A percentile compares a stretch with the other conserved stretches of the same genome.
These are phyloP conservation scores for Cotesia vestalis DNA, from an alignment of 1,140 invertebrate species.

Conservation along the genomic window DNA sequence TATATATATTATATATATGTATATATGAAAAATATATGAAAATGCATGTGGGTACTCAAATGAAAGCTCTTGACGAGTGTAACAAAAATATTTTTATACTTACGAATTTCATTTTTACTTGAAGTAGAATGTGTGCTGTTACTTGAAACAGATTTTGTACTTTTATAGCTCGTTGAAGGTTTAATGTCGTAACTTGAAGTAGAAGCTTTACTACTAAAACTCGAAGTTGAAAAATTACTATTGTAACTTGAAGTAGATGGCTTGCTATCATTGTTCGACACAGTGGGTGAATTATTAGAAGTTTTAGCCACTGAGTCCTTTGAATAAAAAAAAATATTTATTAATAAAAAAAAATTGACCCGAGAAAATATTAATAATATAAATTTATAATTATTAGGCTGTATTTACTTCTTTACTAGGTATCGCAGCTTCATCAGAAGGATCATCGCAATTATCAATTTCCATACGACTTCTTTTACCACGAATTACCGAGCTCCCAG, in stretches of 20 bases:
- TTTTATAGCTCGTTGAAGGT: too few relatives aligned
- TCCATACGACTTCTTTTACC: slow-evolving; percentile 58
- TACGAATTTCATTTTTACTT: slow-evolving; percentile 42
- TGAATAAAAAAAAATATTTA: slow-evolving; percentile 19
- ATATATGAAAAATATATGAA: too few relatives aligned
- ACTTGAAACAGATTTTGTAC: slow-evolving; percentile 15
- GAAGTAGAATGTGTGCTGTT: slow-evolving; percentile 24
- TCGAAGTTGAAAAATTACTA: neutral
- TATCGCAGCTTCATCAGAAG: slow-evolving; percentile 27
- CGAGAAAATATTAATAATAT: neutral
- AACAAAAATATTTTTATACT: slow-evolving; percentile 14
- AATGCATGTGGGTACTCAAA: too few relatives aligned
- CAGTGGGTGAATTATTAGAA: neutral
- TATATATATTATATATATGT: too few relatives aligned
- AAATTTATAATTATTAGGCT: neutral
- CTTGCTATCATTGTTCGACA: neutral
- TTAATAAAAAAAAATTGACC: neutral
- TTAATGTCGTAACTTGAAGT: too few relatives aligned
- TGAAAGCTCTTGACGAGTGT: too few relatives aligned
- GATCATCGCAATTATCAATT: slow-evolving; percentile 47
- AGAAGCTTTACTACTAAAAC: too few relatives aligned
- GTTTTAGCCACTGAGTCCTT: slow-evolving; percentile 27
- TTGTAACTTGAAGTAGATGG: neutral
- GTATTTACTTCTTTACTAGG: slow-evolving; percentile 18
- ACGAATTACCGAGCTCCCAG: slow-evolving; percentile 24